These are phyloP conservation scores for Muscina levida DNA, from an alignment of 2,888 invertebrate genomes.

Conservation along the genomic window DNA sequence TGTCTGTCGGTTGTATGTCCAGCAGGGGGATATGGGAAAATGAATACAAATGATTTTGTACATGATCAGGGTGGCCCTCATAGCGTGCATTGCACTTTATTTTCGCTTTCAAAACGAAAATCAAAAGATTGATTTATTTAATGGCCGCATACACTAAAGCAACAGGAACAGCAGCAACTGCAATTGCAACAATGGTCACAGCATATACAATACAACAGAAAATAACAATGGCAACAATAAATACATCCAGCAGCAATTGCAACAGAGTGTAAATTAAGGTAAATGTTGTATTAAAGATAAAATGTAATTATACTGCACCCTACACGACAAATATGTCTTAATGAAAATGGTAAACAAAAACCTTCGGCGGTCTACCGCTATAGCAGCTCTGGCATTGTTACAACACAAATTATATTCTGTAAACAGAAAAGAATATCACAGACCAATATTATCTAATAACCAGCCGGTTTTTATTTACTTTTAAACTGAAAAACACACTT, in stretches of 20 bases:
- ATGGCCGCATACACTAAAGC: neutral
- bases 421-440: too few relatives aligned
- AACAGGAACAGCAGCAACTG: conserved; percentile 8
- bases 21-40: conserved; percentile 4
- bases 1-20: neutral
- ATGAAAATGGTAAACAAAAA: too few relatives aligned
- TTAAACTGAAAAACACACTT: too few relatives aligned
- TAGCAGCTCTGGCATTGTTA: too few relatives aligned
- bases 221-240: conserved; percentile 36
- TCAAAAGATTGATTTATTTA: conserved; percentile 35
- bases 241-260: conserved; percentile 45
- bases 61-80: conserved; percentile 6
- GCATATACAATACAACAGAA: conserved; percentile 27
- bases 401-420: too few relatives aligned
- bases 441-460: too few relatives aligned
- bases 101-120: conserved; percentile 58
- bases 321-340: too few relatives aligned
- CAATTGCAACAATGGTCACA: conserved; percentile 15
- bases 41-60: neutral
- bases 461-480: too few relatives aligned
- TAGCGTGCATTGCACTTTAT: conserved; percentile 46
- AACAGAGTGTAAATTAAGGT: conserved; percentile 57
- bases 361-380: too few relatives aligned
- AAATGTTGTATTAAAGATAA: conserved; percentile 64
- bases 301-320: conserved; percentile 12